Evolutionary conservation across 1,140 invertebrate species (phyloP).

Genomic region (Matsumurasca onukii): DNA sequence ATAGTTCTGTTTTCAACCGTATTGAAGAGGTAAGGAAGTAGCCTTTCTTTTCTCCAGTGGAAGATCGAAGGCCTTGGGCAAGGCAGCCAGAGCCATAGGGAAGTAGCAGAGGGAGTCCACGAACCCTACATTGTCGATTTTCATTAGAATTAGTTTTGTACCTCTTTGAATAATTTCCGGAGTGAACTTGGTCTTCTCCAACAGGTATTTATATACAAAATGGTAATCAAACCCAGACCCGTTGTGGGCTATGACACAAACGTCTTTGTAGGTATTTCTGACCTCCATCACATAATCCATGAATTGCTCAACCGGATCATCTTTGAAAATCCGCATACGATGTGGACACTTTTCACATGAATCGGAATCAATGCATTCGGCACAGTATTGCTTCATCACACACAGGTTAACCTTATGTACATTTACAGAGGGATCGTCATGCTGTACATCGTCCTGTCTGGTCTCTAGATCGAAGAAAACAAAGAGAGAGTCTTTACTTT

Average conservation of each 20-base stretch:
- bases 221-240: constrained; percentile 39
- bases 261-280: no score
- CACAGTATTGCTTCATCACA: no score
- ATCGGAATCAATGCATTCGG: neutral
- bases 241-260: constrained; percentile 40
- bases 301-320: no score
- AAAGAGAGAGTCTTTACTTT: no score
- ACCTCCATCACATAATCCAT: no score
- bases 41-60: constrained; percentile 32
- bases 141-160: constrained; percentile 15
- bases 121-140: no score
- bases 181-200: constrained; percentile 26
- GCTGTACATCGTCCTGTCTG: neutral
- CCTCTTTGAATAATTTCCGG: constrained; percentile 39
- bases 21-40: constrained; percentile 28
- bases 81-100: no score
- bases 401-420: no score
- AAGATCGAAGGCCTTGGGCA: constrained; percentile 10
- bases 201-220: constrained; percentile 40
- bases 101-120: no score
- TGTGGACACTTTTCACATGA: constrained; percentile 3
- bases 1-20: constrained; percentile 32
- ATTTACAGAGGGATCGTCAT: no score
- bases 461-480: constrained; percentile 21
- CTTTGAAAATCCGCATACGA: neutral